Conservation (phyloP, 2,888 invertebrate genomes). For the Hofmannophila pseudospretella region DNA sequence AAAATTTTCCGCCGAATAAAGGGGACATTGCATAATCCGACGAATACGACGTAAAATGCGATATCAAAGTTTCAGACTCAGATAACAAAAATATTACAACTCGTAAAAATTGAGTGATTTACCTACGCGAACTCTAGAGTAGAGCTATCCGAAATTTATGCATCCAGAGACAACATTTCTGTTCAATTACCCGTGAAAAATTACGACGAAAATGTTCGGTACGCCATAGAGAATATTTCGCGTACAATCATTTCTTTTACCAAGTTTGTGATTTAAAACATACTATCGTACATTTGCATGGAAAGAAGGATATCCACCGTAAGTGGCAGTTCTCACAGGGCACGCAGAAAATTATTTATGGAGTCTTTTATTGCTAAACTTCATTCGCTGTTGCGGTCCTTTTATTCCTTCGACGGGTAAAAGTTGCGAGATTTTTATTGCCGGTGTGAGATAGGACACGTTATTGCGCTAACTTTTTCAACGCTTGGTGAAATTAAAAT, state of each 20-base stretch:
- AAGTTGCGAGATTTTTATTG: constrained; percentile 72
- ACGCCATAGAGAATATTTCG: constrained; percentile 12
- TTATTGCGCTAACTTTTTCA: constrained; percentile 73
- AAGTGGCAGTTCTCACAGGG: constrained; percentile 62
- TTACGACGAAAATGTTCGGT: constrained; percentile 18
- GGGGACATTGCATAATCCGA: constrained; percentile 14
- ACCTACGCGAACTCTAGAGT: constrained; percentile 30
- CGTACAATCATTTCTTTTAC: constrained; percentile 15
- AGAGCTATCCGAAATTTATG: constrained; percentile 38
- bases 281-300: constrained; percentile 44
- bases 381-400: constrained; percentile 74
- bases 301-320: constrained; percentile 36
- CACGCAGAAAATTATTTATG: constrained; percentile 70
- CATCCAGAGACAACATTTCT: constrained; percentile 36
- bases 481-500: constrained; percentile 61
- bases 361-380: constrained; percentile 74
- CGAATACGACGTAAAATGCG: constrained; percentile 19
- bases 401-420: constrained; percentile 72
- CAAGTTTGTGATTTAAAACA: constrained; percentile 25
- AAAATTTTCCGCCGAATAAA: constrained; percentile 37
- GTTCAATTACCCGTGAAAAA: constrained; percentile 51
- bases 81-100: constrained; percentile 25
- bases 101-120: constrained; percentile 44
- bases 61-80: constrained; percentile 26
- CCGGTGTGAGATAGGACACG: constrained; percentile 74